Evolutionary conservation across 1,140 invertebrate species (phyloP).

Genomic region (Listronotus bonariensis): DNA sequence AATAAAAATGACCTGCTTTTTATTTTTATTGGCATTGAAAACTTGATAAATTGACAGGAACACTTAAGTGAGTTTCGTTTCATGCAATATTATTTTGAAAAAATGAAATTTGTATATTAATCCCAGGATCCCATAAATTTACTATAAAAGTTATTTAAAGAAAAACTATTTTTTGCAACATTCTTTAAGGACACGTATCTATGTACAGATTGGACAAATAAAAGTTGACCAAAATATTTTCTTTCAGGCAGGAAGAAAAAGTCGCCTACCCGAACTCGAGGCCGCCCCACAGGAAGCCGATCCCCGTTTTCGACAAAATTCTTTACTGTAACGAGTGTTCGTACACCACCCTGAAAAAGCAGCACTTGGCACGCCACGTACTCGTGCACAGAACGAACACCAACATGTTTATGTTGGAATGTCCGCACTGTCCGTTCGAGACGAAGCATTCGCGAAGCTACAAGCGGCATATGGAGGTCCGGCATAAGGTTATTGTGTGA

Average conservation of each 20-base stretch:
- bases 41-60: too few relatives aligned
- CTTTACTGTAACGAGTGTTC: slow-evolving; percentile 24
- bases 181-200: too few relatives aligned
- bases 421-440: slow-evolving; percentile 31
- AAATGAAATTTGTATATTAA: too few relatives aligned
- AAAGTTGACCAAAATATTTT: too few relatives aligned
- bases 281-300: not conserved
- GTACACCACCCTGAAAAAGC: slow-evolving; percentile 24
- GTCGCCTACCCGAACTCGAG: not conserved
- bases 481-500: slow-evolving; percentile 23
- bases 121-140: too few relatives aligned
- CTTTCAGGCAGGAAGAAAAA: not conserved
- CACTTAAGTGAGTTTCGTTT: too few relatives aligned
- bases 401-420: slow-evolving; percentile 22
- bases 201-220: too few relatives aligned
- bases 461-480: slow-evolving; percentile 24
- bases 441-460: slow-evolving; percentile 30
- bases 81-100: too few relatives aligned
- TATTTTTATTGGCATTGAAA: too few relatives aligned
- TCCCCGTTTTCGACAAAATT: not conserved
- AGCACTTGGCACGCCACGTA: slow-evolving; percentile 24
- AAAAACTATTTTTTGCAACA: too few relatives aligned
- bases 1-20: too few relatives aligned
- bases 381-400: slow-evolving; percentile 27
- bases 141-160: too few relatives aligned